These are phyloP conservation scores for Chorisops tibialis DNA, from an alignment of 2,888 invertebrate species.

Conservation along the genomic window DNA sequence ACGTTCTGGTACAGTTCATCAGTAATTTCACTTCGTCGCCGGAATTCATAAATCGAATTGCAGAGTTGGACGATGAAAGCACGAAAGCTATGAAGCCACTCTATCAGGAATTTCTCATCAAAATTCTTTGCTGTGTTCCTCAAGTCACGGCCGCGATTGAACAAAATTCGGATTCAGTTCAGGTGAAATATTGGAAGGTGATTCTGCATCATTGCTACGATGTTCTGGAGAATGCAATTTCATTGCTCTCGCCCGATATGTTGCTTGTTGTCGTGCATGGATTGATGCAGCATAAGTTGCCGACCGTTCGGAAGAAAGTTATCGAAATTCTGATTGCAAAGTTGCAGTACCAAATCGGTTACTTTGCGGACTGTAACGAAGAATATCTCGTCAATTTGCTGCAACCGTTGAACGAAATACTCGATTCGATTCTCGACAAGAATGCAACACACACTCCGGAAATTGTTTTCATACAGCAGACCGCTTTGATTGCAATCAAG, in stretches of 20 bases:
- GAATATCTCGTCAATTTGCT: conserved; percentile 59
- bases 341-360: conserved; percentile 65
- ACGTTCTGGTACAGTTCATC: conserved; percentile 71
- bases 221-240: conserved; percentile 74
- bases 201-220: conserved; percentile 76
- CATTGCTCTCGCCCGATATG: conserved; percentile 72
- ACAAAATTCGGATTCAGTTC: conserved; percentile 56
- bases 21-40: conserved; percentile 65
- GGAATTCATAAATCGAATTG: conserved; percentile 66
- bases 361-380: conserved; percentile 57
- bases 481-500: conserved; percentile 77
- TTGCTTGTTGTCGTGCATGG: conserved; percentile 76
- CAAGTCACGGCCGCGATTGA: conserved; percentile 63
- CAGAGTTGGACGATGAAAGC: conserved; percentile 54
- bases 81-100: conserved; percentile 57
- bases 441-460: conserved; percentile 55
- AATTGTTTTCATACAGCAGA: conserved; percentile 71
- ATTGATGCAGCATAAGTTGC: conserved; percentile 66
- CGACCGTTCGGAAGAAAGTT: conserved; percentile 72
- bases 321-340: conserved; percentile 83
- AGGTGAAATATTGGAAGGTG: conserved; percentile 77
- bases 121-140: conserved; percentile 65
- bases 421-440: conserved; percentile 55
- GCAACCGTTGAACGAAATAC: conserved; percentile 60
- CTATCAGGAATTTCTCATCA: conserved; percentile 69